Conservation (phyloP, 2,797 vertebrate species). For the Smutsia gigantea region DNA sequence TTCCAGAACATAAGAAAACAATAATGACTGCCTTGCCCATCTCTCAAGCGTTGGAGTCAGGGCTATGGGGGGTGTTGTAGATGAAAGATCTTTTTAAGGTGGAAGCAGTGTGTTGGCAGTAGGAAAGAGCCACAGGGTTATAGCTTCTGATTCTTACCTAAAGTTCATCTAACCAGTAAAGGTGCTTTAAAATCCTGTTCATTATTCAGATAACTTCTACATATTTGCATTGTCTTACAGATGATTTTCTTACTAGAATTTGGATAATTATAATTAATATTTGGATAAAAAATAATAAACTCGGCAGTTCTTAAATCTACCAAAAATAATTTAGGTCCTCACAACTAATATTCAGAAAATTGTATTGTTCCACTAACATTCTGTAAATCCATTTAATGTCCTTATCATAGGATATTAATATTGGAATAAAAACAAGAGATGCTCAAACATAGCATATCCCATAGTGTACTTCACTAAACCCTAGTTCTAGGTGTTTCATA, state of each 20-base stretch:
- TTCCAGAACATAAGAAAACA: neutral
- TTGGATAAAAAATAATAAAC: neutral
- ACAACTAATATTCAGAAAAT: neutral
- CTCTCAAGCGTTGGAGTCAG: neutral
- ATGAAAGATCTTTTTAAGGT: neutral
- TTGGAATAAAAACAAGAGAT: neutral
- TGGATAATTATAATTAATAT: neutral
- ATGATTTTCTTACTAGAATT: slow-evolving; percentile 1
- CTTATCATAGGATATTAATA: neutral
- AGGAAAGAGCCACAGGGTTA: neutral
- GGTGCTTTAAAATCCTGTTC: neutral
- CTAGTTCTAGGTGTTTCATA: neutral
- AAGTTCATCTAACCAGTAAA: neutral
- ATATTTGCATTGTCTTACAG: neutral
- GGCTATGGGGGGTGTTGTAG: neutral
- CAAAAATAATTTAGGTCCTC: neutral
- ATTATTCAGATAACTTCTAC: neutral
- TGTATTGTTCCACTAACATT: neutral
- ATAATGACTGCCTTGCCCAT: neutral
- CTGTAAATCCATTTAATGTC: neutral
- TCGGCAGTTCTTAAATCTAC: neutral
- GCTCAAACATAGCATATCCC: neutral
- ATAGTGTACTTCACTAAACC: neutral
- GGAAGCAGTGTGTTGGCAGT: neutral
- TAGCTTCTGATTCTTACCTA: neutral